Base-by-base conservation (phyloP, 2,888 invertebrate species). In the Heliconius erato region DNA sequence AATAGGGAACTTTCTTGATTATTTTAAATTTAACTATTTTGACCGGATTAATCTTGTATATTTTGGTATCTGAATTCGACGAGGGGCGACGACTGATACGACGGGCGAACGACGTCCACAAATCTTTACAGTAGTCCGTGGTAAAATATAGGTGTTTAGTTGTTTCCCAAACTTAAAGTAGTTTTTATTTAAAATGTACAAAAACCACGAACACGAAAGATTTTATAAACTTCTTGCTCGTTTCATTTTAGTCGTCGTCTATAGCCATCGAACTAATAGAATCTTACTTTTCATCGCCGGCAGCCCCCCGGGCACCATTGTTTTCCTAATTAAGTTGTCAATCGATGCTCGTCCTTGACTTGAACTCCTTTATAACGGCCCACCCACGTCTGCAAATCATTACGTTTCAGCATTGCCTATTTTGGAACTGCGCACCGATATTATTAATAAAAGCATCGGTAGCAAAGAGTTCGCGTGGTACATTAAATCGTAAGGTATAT, bases 311-410 rank as follows among this genome's bases (percentile, higher is more conserved):
- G 83, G 85, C 83, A 49, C 82, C 87, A 92, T 94, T 93, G 92
- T 93, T 88, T 91, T 91, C 90, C 88, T 92, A 92, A 94, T 93
- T 92, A 91, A 93, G 90, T 89, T 92, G 92, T 93, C 92, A 92
- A 90, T 90, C 88, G 86, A 77, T 84, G 81, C 76, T 81, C 88
- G 89, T 90, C 92, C 93, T 94, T 92, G 91, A 89, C 88, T 89
- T 83, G 87, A 84, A 88, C 88, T 89, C 86, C 85, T 85, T 85
- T 83, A 80, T 83, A 81, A 78, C 67, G 79, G 85, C 85, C 85
- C 87, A 87, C 87, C 87, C 85, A 86, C 86, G 65, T 77, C 63
- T 82, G 79, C 72, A 79, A 79, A 26, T 68, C 82, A 84, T 85
- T 84, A 85, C 68, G 74, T 80, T 80, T 80, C 74, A 79, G 72